These are phyloP conservation scores for Parazoanthus darwini DNA, from an alignment of 92 coral and sea anemone species.

Conservation along the genomic window DNA sequence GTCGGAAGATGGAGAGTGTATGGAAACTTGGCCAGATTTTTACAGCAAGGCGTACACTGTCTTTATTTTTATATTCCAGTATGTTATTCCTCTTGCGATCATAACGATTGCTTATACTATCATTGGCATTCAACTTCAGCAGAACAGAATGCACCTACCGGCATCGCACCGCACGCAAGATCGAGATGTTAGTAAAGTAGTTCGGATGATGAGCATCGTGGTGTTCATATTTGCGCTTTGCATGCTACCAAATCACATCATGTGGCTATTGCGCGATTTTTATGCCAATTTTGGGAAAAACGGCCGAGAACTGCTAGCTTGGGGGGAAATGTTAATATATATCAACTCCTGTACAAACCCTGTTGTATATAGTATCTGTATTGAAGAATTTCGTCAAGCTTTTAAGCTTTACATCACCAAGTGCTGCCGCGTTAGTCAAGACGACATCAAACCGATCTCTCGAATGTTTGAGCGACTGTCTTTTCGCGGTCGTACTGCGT, in stretches of 20 bases:
- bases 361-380: slow-evolving; percentile 81
- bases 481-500: slow-evolving; percentile 64
- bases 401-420: slow-evolving; percentile 83
- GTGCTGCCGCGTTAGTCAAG: slow-evolving; percentile 84
- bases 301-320: slow-evolving; percentile 53
- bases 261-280: slow-evolving; percentile 80
- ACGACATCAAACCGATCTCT: slow-evolving; percentile 68
- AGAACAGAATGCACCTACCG: slow-evolving; percentile 67
- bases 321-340: slow-evolving; percentile 84
- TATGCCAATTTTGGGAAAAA: slow-evolving; percentile 24
- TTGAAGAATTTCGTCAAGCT: slow-evolving; percentile 85
- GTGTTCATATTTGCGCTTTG: slow-evolving; percentile 79
- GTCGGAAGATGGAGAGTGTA: slow-evolving; percentile 58
- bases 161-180: slow-evolving; percentile 81
- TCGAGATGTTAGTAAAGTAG: slow-evolving; percentile 79
- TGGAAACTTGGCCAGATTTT: slow-evolving; percentile 70
- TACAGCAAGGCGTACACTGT: slow-evolving; percentile 67
- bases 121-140: slow-evolving; percentile 66
- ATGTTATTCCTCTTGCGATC: slow-evolving; percentile 72
- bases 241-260: slow-evolving; percentile 85
- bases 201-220: slow-evolving; percentile 78
- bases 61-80: slow-evolving; percentile 78
- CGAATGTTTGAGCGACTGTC: slow-evolving; percentile 86
- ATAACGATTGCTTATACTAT: slow-evolving; percentile 71
- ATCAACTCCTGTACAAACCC: slow-evolving; percentile 90